Conservation (phyloP, 2,797 vertebrate species). For the Astyanax mexicanus region DNA sequence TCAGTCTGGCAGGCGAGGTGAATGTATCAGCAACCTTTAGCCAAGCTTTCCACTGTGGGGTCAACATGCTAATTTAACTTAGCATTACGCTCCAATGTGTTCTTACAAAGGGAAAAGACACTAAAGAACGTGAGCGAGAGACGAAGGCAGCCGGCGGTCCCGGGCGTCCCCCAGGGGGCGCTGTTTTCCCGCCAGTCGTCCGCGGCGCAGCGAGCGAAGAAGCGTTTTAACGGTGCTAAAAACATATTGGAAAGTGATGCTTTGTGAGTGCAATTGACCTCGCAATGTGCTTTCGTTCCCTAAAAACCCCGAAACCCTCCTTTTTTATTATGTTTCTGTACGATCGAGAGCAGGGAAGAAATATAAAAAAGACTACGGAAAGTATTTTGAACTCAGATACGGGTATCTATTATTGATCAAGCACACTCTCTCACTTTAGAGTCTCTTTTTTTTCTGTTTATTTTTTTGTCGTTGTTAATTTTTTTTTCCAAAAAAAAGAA, state of each 20-base stretch:
- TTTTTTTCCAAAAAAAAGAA: constrained; percentile 66
- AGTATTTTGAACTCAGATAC: constrained; percentile 86
- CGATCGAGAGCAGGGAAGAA: constrained; percentile 78
- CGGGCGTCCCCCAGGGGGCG: constrained; percentile 37
- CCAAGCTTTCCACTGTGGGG: constrained; percentile 65
- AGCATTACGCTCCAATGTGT: constrained; percentile 81
- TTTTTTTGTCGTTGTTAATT: constrained; percentile 53
- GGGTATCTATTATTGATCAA: constrained; percentile 83
- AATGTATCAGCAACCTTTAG: constrained; percentile 79
- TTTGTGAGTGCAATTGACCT: constrained; percentile 79
- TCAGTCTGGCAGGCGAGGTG: constrained; percentile 73
- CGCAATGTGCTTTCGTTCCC: constrained; percentile 73
- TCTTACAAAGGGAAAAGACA: constrained; percentile 79
- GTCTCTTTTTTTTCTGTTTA: constrained; percentile 57
- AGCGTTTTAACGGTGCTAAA: constrained; percentile 80
- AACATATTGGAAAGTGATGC: constrained; percentile 82
- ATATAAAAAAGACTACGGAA: constrained; percentile 77
- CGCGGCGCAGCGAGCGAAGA: too few species aligned
- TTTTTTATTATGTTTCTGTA: constrained; percentile 77
- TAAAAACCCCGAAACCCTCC: constrained; percentile 59
- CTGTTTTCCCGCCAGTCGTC: constrained; percentile 29
- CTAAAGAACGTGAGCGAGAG: constrained; percentile 77
- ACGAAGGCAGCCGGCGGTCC: constrained; percentile 66
- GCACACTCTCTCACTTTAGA: constrained; percentile 85
- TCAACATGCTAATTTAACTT: constrained; percentile 69